Evolutionary conservation across 2,797 vertebrate species (phyloP).

Genomic region (Podarcis lilfordi): DNA sequence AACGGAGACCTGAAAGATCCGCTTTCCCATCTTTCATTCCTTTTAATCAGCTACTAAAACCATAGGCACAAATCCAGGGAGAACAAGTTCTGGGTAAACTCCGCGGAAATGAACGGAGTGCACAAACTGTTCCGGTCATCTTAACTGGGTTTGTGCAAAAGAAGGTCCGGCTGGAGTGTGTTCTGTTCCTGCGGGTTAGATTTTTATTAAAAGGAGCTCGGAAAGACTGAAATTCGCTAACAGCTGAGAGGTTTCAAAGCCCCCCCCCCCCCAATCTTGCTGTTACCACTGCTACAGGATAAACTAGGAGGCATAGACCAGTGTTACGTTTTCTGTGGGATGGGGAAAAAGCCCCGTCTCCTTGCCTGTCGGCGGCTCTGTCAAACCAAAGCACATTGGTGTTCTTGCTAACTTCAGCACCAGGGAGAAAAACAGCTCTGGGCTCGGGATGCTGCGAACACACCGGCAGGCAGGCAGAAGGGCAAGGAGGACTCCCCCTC

Average conservation of each 20-base stretch:
- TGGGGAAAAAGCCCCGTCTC: not conserved
- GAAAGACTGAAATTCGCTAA: too few species aligned
- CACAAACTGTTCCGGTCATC: not conserved
- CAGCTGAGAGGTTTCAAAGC: not conserved
- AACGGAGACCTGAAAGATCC: not conserved
- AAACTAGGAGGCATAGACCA: not conserved
- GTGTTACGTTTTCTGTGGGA: too few species aligned
- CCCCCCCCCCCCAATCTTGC: not conserved
- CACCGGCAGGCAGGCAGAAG: not conserved
- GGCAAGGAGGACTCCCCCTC: not conserved
- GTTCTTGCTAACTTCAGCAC: not conserved
- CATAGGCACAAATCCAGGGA: not conserved
- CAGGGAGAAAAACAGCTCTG: conserved; percentile 1
- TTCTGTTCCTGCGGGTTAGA: too few species aligned
- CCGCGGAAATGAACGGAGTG: not conserved
- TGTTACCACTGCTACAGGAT: not conserved
- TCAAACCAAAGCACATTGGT: too few species aligned
- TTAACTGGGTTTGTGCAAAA: too few species aligned
- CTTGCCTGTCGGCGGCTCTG: not conserved
- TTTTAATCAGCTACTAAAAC: not conserved
- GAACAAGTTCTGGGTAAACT: not conserved
- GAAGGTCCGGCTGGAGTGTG: too few species aligned
- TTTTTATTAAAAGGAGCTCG: not conserved
- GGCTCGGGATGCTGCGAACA: not conserved
- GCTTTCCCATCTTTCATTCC: not conserved